phyloP scores from a whole-genome alignment of 1,140 invertebrate genomes.

The Anthonomus grandis region DNA sequence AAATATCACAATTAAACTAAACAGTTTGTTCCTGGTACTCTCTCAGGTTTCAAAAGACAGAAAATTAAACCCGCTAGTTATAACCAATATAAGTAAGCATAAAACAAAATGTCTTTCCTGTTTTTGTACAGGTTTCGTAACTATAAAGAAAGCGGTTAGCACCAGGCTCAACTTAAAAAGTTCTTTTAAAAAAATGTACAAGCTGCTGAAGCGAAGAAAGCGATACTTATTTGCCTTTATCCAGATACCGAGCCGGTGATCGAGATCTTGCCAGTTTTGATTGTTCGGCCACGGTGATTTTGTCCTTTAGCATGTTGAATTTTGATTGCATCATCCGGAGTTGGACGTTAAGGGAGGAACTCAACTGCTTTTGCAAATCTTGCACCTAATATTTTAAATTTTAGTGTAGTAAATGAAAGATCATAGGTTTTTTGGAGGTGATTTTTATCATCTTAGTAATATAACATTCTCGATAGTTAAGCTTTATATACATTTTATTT shows the following conservation, averaged over 20 bases:
- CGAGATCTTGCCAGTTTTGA: neutral
- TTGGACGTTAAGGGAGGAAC: constrained; percentile 41
- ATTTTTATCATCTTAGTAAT: too few relatives aligned
- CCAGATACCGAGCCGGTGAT: constrained; percentile 14
- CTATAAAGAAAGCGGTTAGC: neutral
- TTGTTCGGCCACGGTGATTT: constrained; percentile 22
- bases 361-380: constrained; percentile 46
- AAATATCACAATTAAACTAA: too few relatives aligned
- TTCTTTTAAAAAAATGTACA: neutral
- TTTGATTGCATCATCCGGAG: constrained; percentile 45
- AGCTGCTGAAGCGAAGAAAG: constrained; percentile 6
- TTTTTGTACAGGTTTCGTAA: constrained; percentile 23
- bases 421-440: too few relatives aligned
- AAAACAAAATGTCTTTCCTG: constrained; percentile 17
- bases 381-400: constrained; percentile 37
- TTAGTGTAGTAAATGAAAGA: too few relatives aligned
- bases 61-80: constrained; percentile 5
- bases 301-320: constrained; percentile 43
- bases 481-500: too few relatives aligned
- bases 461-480: too few relatives aligned
- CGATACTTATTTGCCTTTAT: constrained; percentile 22
- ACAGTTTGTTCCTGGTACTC: constrained; percentile 25
- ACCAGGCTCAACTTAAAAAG: neutral
- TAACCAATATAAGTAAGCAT: too few relatives aligned
- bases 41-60: constrained; percentile 19